Conservation (phyloP, 2,888 invertebrate species). For the Acrobasis suavella region DNA sequence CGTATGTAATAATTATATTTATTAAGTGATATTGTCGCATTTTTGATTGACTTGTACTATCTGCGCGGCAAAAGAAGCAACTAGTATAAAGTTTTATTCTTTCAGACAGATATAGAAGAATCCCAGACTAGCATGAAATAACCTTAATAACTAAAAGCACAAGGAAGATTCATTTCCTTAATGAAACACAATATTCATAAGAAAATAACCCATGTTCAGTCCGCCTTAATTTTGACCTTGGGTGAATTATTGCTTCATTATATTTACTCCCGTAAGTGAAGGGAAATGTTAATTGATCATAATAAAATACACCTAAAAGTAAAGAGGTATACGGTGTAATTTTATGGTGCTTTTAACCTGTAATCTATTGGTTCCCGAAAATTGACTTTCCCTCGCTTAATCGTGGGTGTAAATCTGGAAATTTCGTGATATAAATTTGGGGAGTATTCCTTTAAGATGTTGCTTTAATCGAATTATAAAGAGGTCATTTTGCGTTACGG, state of each 20-base stretch:
- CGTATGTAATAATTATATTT: no score
- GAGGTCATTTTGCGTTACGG: slow-evolving; percentile 10
- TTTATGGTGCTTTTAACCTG: slow-evolving; percentile 17
- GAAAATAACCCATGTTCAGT: slow-evolving; percentile 9
- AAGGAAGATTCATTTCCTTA: slow-evolving; percentile 2
- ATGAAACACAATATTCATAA: slow-evolving; percentile 4
- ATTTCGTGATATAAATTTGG: slow-evolving; percentile 15
- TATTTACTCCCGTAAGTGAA: slow-evolving; percentile 16
- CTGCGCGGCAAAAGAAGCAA: no score
- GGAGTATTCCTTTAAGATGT: slow-evolving; percentile 12
- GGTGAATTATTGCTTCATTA: slow-evolving; percentile 21
- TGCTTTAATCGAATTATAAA: slow-evolving; percentile 17
- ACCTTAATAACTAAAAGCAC: slow-evolving; percentile 2
- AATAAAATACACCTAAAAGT: slow-evolving; percentile 21
- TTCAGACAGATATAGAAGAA: no score
- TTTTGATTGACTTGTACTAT: no score
- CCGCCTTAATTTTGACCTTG: slow-evolving; percentile 11
- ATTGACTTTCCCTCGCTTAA: slow-evolving; percentile 18
- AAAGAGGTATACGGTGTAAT: slow-evolving; percentile 19
- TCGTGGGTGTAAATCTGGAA: slow-evolving; percentile 22
- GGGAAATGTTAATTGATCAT: slow-evolving; percentile 20
- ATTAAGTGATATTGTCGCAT: no score
- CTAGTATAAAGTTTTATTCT: no score
- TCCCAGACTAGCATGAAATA: no score
- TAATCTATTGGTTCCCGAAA: slow-evolving; percentile 23